Base-by-base conservation (phyloP, 2,113 vertebrate genomes). In the Lota lota region DNA sequence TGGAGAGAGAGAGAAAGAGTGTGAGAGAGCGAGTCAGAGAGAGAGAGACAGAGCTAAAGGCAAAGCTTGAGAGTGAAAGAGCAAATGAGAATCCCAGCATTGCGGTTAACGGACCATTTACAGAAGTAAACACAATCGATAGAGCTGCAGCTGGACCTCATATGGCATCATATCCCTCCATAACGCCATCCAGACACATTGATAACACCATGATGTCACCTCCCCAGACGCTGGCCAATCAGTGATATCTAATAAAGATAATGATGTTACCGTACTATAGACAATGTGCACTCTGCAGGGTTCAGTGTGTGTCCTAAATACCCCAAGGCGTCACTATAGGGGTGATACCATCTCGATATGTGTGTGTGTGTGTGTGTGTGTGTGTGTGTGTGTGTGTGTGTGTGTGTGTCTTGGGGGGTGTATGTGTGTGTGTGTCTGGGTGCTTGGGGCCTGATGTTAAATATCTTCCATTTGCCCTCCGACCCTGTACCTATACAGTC, bases 391-490 rank as follows among this genome's bases (percentile, higher is more conserved):
- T 6, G 4, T 33, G 4, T 33, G 28, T 33, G 28, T 61, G 60
- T 28, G 60, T 66, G 68, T 61, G 51, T 64, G 65, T 67, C 28
- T 33, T 33, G 7, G 28, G 28, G 4, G 4, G 28, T 28, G 28
- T 28, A 5, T 33, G 28, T 61, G 60, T 28, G 60, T 66, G 68
- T 61, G 51, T 64, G 65, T 67, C 36, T 51, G 57, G 72, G 58
- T 61, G 69, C 61, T 62, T 62, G 71, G 74, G 70, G 72, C 79
- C 75, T 51, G 73, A 79, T 63, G 73, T 73, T 68, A 70, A 82
- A 79, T 85, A 79, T 83, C 64, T 74, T 58, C 65, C 61, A 71
- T 79, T 78, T 78, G 70, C 79, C 85, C 81, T 71, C 61, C 5
- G 57, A 83, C 60, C 65, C 63, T 68, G 24, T 51, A 71, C 70